phyloP scores from a whole-genome alignment of 2,113 vertebrate species.

The Protobothrops mucrosquamatus region DNA sequence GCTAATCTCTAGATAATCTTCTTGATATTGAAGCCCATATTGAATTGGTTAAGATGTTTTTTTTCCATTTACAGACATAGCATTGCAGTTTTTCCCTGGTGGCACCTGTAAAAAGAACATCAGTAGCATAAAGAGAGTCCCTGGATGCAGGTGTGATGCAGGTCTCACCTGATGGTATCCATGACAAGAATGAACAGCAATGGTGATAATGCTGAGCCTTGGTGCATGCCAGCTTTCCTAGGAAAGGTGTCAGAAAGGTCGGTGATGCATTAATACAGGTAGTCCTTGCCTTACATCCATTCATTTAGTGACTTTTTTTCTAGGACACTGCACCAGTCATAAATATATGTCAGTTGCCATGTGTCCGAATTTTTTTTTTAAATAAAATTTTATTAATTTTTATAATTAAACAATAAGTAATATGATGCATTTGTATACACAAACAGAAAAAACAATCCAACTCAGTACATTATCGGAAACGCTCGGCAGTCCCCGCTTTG shows the following conservation, averaged over 20 bases:
- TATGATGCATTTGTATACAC: too few relatives aligned
- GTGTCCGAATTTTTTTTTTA: too few relatives aligned
- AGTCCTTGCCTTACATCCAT: background rate
- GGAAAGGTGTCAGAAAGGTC: background rate
- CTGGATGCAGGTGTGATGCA: background rate
- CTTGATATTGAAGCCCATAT: background rate
- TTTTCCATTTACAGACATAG: background rate
- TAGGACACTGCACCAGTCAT: too few relatives aligned
- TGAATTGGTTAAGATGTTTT: background rate
- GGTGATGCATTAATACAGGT: background rate
- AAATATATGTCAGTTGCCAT: too few relatives aligned
- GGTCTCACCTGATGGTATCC: background rate
- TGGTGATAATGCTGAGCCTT: background rate
- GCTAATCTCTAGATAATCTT: background rate
- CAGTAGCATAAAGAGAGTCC: background rate
- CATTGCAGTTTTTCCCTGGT: background rate
- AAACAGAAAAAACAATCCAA: too few relatives aligned
- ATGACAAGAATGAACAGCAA: background rate
- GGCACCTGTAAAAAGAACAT: background rate
- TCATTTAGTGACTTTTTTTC: background rate
- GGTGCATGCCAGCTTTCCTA: background rate
- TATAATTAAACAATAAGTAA: too few relatives aligned
- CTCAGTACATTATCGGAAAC: too few relatives aligned
- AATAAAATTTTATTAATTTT: too few relatives aligned
- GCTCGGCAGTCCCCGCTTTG: too few relatives aligned